Percentiles rank a stretch among this genome's conserved stretches.
These are phyloP conservation scores for Cichlasoma orientale DNA, from an alignment of 2,797 vertebrate genomes.

Conservation along the genomic window DNA sequence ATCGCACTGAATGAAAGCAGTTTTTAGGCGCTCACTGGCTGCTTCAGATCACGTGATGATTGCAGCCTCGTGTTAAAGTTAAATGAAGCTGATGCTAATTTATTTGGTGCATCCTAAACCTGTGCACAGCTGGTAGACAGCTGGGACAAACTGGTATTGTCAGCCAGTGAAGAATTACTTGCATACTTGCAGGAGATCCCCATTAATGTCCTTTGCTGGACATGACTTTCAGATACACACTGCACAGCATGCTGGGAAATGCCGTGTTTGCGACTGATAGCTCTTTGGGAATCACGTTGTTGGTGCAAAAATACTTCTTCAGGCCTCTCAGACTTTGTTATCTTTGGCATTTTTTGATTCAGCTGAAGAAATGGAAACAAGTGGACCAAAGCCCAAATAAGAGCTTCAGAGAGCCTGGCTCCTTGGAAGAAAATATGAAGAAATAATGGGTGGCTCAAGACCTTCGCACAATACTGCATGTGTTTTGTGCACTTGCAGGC, in stretches of 20 bases:
- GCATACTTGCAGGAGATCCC: too few relatives aligned
- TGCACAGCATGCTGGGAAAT: background rate
- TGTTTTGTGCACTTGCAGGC: slow-evolving; percentile 2
- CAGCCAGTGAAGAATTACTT: background rate
- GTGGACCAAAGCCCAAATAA: background rate
- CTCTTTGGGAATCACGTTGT: background rate
- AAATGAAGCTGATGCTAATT: background rate
- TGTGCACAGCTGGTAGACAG: background rate
- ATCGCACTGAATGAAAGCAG: background rate
- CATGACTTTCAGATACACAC: too few relatives aligned
- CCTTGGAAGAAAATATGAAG: background rate
- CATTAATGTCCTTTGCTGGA: too few relatives aligned
- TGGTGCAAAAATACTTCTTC: background rate
- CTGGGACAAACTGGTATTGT: too few relatives aligned
- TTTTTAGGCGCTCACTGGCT: fast-evolving
- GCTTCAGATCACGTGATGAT: background rate
- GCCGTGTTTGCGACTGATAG: background rate
- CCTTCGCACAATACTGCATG: background rate
- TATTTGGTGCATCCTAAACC: background rate
- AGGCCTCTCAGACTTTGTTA: background rate
- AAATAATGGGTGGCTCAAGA: background rate
- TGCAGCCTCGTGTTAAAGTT: background rate
- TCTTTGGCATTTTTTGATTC: background rate
- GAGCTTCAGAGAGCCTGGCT: background rate
- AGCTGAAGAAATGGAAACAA: too few relatives aligned